Evolutionary conservation across 2,888 invertebrate species (phyloP).

Genomic region (Hirtodrosophila histrioides): DNA sequence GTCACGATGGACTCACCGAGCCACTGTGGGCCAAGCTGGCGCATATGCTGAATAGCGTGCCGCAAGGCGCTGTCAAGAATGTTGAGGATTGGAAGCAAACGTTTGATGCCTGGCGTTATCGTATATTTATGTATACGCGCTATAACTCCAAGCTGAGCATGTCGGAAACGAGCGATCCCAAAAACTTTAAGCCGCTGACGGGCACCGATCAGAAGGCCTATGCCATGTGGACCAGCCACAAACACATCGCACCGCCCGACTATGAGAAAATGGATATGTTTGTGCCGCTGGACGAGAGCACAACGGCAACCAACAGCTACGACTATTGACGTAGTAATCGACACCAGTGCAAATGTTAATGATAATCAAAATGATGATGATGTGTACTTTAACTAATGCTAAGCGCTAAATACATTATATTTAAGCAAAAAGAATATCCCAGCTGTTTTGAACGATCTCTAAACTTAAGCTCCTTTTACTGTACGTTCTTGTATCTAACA

Average conservation of each 20-base stretch:
- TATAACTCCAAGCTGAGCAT: conserved; percentile 81
- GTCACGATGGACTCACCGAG: conserved; percentile 78
- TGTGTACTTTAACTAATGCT: conserved; percentile 74
- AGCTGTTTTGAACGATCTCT: conserved; percentile 15
- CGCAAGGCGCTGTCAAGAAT: conserved; percentile 81
- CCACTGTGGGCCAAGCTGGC: conserved; percentile 80
- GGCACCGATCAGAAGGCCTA: conserved; percentile 82
- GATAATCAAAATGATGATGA: conserved; percentile 50
- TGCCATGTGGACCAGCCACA: conserved; percentile 82
- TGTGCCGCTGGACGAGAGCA: conserved; percentile 74
- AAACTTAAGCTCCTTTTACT: conserved; percentile 4
- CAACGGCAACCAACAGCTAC: conserved; percentile 75
- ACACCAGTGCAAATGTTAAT: conserved; percentile 58
- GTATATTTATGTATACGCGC: conserved; percentile 82
- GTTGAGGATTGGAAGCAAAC: conserved; percentile 83
- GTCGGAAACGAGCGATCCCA: conserved; percentile 79
- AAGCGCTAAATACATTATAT: conserved; percentile 68
- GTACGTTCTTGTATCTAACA: background rate
- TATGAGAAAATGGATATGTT: conserved; percentile 81
- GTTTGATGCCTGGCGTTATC: conserved; percentile 82
- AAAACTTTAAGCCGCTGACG: conserved; percentile 81
- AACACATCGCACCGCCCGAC: conserved; percentile 75
- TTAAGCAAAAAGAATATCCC: conserved; percentile 43
- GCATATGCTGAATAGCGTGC: conserved; percentile 79
- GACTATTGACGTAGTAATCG: conserved; percentile 58